phyloP scores from a whole-genome alignment of 1,140 invertebrate species.

The Parapsyche elsis region DNA sequence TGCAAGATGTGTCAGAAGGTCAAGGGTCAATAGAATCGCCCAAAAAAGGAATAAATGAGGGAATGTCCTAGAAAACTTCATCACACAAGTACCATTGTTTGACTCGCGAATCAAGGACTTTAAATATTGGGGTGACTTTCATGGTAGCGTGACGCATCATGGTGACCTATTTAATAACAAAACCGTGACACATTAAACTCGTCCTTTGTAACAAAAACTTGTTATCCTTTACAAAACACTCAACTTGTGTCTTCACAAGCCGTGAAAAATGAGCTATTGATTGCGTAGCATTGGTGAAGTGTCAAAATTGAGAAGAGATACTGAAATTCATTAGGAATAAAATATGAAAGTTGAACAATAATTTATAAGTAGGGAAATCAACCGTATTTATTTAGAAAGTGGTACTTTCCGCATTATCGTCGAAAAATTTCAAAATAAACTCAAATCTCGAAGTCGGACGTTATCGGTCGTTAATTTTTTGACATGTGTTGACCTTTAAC shows the following conservation, averaged over 20 bases:
- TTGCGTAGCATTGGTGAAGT: too few species aligned
- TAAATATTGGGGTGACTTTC: constrained; percentile 27
- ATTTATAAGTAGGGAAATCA: too few species aligned
- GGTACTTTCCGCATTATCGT: too few species aligned
- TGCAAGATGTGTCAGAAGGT: neutral
- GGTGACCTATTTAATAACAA: constrained; percentile 11
- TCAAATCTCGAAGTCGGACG: too few species aligned
- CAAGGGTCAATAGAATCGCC: neutral
- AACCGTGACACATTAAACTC: neutral
- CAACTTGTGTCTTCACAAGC: constrained; percentile 9
- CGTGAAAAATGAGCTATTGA: constrained; percentile 21
- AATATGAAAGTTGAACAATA: too few species aligned
- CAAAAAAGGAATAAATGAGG: neutral
- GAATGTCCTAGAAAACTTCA: neutral
- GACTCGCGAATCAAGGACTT: neutral
- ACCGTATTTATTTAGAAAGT: too few species aligned
- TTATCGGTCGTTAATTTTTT: too few species aligned
- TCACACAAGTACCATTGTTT: neutral
- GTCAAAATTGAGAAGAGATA: too few species aligned
- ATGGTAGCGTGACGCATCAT: neutral
- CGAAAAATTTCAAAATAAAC: too few species aligned
- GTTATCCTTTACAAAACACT: constrained; percentile 5
- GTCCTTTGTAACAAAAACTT: constrained; percentile 20
- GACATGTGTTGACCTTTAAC: too few species aligned
- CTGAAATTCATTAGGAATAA: too few species aligned